phyloP scores from a whole-genome alignment of 2,797 vertebrate genomes.

The Cercopithecus mitis region DNA sequence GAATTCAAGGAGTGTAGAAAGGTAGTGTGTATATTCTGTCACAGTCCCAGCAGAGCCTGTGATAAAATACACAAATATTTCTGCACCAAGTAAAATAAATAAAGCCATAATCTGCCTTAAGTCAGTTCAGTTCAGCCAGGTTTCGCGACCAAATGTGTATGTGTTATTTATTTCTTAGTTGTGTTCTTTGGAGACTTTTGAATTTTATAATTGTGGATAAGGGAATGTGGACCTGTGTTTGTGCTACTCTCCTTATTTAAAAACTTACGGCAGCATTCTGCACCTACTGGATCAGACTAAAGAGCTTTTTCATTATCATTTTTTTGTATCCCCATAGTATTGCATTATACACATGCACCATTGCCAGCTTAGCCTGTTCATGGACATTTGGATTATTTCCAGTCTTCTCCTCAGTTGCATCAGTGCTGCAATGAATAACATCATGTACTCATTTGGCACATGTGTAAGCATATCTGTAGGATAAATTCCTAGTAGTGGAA shows the following conservation, averaged over 20 bases:
- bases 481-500: conserved; percentile 28
- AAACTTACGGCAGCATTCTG: background rate
- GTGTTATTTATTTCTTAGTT: background rate
- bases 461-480: background rate
- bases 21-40: no score
- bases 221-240: background rate
- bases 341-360: background rate
- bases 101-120: background rate
- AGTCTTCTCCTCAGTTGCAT: background rate
- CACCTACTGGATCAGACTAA: background rate
- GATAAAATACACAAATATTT: background rate
- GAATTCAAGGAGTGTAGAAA: background rate
- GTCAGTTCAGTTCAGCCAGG: background rate
- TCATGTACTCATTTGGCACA: background rate
- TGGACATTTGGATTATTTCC: background rate
- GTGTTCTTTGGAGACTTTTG: background rate
- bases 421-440: background rate
- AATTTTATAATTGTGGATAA: conserved; percentile 6
- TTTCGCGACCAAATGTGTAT: background rate
- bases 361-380: background rate
- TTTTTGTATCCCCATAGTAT: background rate
- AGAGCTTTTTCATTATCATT: background rate
- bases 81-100: background rate
- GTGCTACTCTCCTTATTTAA: background rate
- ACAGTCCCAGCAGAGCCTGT: background rate